Evolutionary conservation across 2,113 vertebrate genomes (phyloP).

Genomic region (Ameiurus melas): DNA sequence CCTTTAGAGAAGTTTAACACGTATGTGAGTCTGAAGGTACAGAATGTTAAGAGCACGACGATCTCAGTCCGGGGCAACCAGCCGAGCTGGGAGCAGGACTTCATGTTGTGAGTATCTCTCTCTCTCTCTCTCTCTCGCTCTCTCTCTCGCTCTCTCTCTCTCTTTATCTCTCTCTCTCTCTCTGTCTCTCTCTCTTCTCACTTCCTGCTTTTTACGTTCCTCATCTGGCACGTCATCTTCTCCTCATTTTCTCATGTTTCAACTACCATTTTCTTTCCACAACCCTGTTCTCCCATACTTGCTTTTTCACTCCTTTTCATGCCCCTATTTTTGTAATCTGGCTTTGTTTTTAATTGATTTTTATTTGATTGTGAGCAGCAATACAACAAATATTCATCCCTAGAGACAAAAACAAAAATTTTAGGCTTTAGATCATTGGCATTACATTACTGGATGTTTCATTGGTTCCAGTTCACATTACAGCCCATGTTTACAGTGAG

Average conservation of each 20-base stretch:
- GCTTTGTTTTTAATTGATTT: neutral
- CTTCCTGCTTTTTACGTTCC: slow-evolving; percentile 51
- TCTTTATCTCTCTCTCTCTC: neutral
- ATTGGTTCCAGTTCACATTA: neutral
- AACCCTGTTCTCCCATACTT: neutral
- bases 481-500: neutral
- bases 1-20: slow-evolving; percentile 94
- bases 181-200: neutral
- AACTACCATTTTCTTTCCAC: neutral
- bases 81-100: slow-evolving; percentile 98
- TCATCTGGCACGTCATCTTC: neutral
- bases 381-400: neutral
- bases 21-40: slow-evolving; percentile 96
- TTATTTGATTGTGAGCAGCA: neutral
- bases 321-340: neutral
- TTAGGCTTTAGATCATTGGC: neutral
- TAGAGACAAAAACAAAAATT: neutral
- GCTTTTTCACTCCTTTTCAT: neutral
- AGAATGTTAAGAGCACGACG: slow-evolving; percentile 99
- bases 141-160: slow-evolving; percentile 11
- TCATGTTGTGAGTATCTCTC: slow-evolving; percentile 93
- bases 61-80: slow-evolving; percentile 90
- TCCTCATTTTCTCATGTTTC: slow-evolving; percentile 36
- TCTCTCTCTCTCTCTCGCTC: slow-evolving; percentile 39
- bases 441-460: neutral